Conservation (phyloP, 2,113 vertebrate genomes). For the Xiphias gladius region DNA sequence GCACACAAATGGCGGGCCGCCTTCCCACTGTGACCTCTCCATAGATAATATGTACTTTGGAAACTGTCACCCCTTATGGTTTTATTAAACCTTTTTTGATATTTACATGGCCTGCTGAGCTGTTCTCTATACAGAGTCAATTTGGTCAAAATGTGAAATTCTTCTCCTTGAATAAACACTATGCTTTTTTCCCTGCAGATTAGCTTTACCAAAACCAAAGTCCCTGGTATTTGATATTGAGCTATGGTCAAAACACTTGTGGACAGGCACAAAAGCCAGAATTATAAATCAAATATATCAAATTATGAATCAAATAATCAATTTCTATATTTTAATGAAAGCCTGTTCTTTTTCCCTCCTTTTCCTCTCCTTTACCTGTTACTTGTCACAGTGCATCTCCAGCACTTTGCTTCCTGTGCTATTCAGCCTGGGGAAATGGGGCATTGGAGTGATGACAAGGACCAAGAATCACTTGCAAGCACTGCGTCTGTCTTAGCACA, state of each 20-base stretch:
- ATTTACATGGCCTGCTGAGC: conserved; percentile 75
- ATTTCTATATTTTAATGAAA: conserved; percentile 39
- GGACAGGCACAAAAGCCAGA: conserved; percentile 59
- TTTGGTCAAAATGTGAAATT: conserved; percentile 79
- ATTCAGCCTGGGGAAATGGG: conserved; percentile 74
- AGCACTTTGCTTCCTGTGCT: conserved; percentile 56
- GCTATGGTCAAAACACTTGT: conserved; percentile 70
- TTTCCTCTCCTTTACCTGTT: conserved; percentile 55
- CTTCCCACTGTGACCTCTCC: conserved; percentile 80
- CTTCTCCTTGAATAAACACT: conserved; percentile 77
- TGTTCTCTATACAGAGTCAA: conserved; percentile 72
- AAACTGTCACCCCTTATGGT: conserved; percentile 75
- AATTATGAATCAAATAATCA: conserved; percentile 45
- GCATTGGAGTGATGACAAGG: conserved; percentile 80
- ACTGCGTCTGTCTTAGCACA: conserved; percentile 53
- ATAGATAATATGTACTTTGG: conserved; percentile 85
- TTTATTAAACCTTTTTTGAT: conserved; percentile 80
- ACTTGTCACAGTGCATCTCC: conserved; percentile 44
- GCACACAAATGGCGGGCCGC: conserved; percentile 65
- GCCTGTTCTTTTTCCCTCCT: conserved; percentile 12
- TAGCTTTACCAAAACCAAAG: conserved; percentile 87
- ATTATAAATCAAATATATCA: neutral
- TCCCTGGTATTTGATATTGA: conserved; percentile 79
- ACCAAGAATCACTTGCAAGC: conserved; percentile 62
- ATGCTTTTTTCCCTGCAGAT: conserved; percentile 86